A percentile compares a stretch with the other conserved stretches of the same genome.
Evolutionary conservation across 2,113 vertebrate genomes (phyloP).

Genomic region (Peromyscus leucopus): DNA sequence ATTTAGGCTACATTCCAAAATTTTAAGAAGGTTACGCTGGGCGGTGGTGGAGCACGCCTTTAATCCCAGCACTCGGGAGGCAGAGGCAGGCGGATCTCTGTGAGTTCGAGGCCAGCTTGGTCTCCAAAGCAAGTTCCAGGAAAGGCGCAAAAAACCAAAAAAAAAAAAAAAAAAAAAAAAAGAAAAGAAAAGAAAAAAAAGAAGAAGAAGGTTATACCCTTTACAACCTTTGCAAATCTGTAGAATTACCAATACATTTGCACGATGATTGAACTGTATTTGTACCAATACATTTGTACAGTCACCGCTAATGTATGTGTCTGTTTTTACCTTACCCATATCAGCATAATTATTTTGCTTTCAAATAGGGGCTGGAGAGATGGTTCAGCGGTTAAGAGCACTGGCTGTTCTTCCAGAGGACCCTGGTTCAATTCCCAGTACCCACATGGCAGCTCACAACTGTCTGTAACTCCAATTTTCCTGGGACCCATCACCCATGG

Average conservation of each 20-base stretch:
- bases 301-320: not conserved
- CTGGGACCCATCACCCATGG: not conserved
- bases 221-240: not conserved
- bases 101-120: no score
- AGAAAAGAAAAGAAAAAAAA: no score
- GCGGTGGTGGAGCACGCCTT: no score
- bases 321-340: not conserved
- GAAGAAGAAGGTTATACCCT: not conserved
- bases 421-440: not conserved
- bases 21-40: not conserved
- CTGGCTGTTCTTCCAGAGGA: not conserved
- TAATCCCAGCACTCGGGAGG: no score
- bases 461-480: not conserved
- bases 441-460: not conserved
- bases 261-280: not conserved
- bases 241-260: not conserved
- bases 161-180: no score
- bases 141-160: no score
- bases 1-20: not conserved
- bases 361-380: not conserved
- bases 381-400: not conserved
- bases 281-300: not conserved
- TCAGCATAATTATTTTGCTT: conserved; percentile 29
- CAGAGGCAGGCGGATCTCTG: no score
- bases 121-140: no score